phyloP scores from a whole-genome alignment of 2,113 vertebrate genomes.

The Oenanthe oenanthe region DNA sequence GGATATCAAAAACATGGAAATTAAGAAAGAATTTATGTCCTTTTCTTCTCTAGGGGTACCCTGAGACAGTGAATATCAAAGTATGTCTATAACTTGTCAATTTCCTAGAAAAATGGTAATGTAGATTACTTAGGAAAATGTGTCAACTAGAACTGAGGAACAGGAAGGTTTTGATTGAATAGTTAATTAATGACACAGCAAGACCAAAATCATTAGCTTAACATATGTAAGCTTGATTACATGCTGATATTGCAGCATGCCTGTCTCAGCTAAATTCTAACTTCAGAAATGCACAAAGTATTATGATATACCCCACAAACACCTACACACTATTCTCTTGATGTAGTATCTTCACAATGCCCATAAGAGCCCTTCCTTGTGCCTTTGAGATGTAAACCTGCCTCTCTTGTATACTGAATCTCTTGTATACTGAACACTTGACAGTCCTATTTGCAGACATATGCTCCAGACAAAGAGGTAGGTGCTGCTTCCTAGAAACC shows the following conservation, averaged over 20 bases:
- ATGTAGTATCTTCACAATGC: background rate
- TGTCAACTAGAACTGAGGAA: background rate
- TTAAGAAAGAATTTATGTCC: background rate
- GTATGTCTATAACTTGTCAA: background rate
- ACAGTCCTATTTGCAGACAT: background rate
- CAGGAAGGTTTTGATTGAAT: background rate
- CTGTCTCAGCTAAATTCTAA: background rate
- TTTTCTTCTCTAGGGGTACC: background rate
- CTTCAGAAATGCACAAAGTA: background rate
- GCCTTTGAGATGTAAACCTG: background rate
- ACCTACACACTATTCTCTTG: background rate
- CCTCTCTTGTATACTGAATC: background rate
- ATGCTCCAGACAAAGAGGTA: background rate
- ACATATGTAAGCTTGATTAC: background rate
- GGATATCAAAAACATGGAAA: background rate
- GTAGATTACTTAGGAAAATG: background rate
- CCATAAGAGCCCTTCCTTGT: background rate
- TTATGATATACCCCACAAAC: background rate
- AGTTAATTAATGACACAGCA: background rate
- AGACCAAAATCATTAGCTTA: background rate
- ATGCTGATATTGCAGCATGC: background rate
- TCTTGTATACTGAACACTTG: background rate
- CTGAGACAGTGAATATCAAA: background rate
- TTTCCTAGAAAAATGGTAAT: background rate
- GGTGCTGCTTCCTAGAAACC: background rate